Percentiles rank a stretch among this genome's conserved stretches.
phyloP scores from a whole-genome alignment of 2,113 vertebrate species.

The Artemisiospiza belli region DNA sequence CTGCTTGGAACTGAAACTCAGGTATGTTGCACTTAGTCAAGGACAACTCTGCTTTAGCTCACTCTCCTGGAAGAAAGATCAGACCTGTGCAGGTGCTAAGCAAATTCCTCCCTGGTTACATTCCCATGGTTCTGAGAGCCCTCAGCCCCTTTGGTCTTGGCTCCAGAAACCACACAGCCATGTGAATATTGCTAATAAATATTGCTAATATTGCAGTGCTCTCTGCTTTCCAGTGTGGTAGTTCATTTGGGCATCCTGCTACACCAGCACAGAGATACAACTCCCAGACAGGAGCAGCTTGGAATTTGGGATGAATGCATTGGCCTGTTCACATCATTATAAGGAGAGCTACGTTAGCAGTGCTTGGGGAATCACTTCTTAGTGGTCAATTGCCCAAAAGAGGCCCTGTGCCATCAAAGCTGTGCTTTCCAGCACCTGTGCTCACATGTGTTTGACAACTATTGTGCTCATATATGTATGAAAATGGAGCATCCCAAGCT shows the following conservation, averaged over 20 bases:
- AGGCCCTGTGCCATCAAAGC: neutral
- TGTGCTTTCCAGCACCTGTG: neutral
- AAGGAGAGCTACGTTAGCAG: neutral
- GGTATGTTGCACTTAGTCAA: conserved; percentile 6
- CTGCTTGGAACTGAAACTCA: neutral
- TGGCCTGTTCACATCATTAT: neutral
- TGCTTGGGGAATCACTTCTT: neutral
- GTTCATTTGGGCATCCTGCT: neutral
- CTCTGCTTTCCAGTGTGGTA: neutral
- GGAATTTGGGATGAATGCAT: neutral
- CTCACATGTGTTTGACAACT: neutral
- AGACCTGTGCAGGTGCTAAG: conserved; percentile 31
- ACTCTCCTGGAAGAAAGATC: neutral
- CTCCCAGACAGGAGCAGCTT: neutral
- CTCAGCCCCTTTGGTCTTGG: neutral
- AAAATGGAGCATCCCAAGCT: neutral
- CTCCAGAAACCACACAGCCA: neutral
- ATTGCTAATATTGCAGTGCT: neutral
- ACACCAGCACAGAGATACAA: neutral
- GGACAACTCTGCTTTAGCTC: neutral
- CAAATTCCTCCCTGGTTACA: neutral
- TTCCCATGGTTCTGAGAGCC: neutral
- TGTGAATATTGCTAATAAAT: neutral
- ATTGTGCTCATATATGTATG: neutral
- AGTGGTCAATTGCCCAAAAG: neutral